A percentile compares a stretch with the other conserved stretches of the same genome.
Evolutionary conservation across 2,888 invertebrate species (phyloP).

Genomic region (Resseliella maxima): DNA sequence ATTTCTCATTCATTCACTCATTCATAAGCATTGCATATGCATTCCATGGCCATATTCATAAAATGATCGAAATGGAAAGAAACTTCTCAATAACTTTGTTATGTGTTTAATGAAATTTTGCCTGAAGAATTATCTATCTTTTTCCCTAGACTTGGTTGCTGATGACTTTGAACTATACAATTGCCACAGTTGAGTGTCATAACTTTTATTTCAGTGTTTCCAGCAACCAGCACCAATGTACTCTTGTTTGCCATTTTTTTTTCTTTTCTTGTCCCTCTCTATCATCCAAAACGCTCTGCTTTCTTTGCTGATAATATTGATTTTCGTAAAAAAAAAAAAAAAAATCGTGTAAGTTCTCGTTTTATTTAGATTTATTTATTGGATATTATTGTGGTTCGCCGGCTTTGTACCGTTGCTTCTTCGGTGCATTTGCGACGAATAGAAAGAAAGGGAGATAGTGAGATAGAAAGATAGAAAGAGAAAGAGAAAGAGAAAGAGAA

Average conservation of each 20-base stretch:
- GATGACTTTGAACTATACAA: conserved; percentile 13
- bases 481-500: too few relatives aligned
- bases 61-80: conserved; percentile 47
- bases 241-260: not conserved
- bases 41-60: conserved; percentile 24
- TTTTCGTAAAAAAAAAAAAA: not conserved
- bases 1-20: not conserved
- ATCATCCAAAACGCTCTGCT: not conserved
- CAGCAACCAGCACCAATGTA: conserved; percentile 22
- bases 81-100: conserved; percentile 51
- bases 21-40: not conserved
- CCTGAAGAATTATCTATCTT: conserved; percentile 43
- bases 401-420: not conserved
- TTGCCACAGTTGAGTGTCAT: conserved; percentile 19
- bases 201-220: conserved; percentile 22
- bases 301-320: not conserved
- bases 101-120: conserved; percentile 53
- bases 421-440: not conserved
- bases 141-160: conserved; percentile 15
- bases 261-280: not conserved
- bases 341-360: conserved; percentile 24
- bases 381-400: conserved; percentile 32
- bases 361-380: conserved; percentile 53
- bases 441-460: too few relatives aligned
- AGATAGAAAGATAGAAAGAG: too few relatives aligned